Evolutionary conservation across 2,113 vertebrate species (phyloP), one percentile per base, ranked within the genome.

Genomic region (Astur gentilis): DNA sequence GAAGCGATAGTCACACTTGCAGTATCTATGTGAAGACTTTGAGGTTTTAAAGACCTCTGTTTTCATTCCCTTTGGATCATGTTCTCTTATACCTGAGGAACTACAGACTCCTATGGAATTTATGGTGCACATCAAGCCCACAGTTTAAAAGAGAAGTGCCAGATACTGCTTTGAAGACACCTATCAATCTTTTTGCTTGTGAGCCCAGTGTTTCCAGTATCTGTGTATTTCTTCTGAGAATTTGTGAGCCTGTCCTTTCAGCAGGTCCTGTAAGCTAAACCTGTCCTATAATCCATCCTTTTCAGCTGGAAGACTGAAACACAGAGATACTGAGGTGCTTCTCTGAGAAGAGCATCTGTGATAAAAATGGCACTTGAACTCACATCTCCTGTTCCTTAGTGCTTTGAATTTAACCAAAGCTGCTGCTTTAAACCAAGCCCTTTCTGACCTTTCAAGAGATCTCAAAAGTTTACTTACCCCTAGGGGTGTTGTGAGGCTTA

Each of bases 381-480:
- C 44, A 0, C 0, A 26, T 64, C 70, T 87, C 20, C 52, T 47
- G 17, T 16, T 78, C 64, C 85, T 71, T 32, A n/a, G 47, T 27
- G 47, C 65, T 49, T 18, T 65, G 61, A 79, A 75, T 29, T 19
- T 31, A 65, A 64, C 77, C 73, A 87, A 52, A 78, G 21, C 52
- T 42, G n/a, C 89, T 61, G 34, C 87, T 92, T 65, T 13, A 23
- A 69, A 69, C 89, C 77, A 69, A 95, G 73, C 87, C 94, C 81
- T 73, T 64, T 15, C 49, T 92, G 97, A 97, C 97, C 97, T 96
- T 89, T 42, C 83, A 44, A 81, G 77, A 93, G 38, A 75, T 84
- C 83, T 97, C 65, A 23, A 66, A 97, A 94, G 77, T 96, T 94
- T 55, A 38, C 80, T 89, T 54, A 9, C 29, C 67, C 87, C 79